These are phyloP conservation scores for Rhagologus leucostigma DNA, from an alignment of 2,113 vertebrate species.

Conservation along the genomic window DNA sequence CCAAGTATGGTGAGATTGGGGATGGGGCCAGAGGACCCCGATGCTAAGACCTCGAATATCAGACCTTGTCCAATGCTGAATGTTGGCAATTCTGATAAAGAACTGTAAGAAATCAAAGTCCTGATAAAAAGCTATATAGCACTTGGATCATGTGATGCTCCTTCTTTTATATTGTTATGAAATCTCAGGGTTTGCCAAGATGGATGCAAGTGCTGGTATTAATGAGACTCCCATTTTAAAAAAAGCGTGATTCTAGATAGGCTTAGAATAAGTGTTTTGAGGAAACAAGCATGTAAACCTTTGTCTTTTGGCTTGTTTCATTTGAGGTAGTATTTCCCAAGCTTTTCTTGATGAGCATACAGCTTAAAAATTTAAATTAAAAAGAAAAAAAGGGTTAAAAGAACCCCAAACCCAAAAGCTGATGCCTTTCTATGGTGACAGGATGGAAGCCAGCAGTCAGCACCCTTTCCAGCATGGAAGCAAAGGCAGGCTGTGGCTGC, in stretches of 20 bases:
- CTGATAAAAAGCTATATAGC: neutral
- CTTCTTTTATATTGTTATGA: neutral
- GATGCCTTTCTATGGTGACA: neutral
- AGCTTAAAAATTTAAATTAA: neutral
- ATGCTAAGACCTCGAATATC: neutral
- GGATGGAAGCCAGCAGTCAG: rapidly evolving
- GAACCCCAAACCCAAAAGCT: neutral
- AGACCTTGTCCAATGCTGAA: neutral
- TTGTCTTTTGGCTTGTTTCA: neutral
- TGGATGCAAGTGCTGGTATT: neutral
- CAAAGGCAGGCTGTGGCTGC: neutral
- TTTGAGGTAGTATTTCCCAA: neutral
- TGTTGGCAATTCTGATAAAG: neutral
- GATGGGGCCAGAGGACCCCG: neutral
- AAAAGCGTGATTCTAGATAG: neutral
- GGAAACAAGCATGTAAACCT: neutral
- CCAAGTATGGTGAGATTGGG: neutral
- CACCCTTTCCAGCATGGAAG: neutral
- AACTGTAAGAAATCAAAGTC: neutral
- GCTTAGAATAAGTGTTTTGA: neutral
- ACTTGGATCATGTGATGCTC: neutral
- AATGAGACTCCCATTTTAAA: neutral
- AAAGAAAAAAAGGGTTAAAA: neutral
- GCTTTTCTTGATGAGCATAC: neutral
- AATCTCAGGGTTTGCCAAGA: neutral